Evolutionary conservation across 2,888 invertebrate species (phyloP).

Genomic region (Campoplex nolae): DNA sequence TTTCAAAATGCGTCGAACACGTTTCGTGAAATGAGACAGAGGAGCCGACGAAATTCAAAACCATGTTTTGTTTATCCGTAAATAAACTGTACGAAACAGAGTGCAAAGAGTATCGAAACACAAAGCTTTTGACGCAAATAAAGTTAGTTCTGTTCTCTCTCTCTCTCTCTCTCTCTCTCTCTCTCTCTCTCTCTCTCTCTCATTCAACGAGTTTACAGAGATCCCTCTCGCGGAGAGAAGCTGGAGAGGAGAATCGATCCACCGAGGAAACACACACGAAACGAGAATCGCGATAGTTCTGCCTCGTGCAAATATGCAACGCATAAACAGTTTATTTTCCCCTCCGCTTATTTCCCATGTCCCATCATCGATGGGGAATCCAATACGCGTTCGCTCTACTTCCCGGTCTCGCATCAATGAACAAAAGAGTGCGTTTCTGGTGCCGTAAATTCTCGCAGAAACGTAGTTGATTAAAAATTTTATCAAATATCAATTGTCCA

Average conservation of each 20-base stretch:
- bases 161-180: background rate
- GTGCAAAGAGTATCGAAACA: background rate
- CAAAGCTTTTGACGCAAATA: slow-evolving; percentile 10
- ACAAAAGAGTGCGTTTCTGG: slow-evolving; percentile 6
- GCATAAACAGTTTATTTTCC: slow-evolving; percentile 40
- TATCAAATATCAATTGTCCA: no score
- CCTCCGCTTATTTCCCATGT: background rate
- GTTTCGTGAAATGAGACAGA: background rate
- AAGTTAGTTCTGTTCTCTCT: background rate
- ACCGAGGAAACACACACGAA: background rate
- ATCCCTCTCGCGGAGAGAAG: background rate
- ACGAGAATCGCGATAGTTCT: slow-evolving; percentile 19
- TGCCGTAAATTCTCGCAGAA: background rate
- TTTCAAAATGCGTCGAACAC: background rate
- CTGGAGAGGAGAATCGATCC: slow-evolving; percentile 5
- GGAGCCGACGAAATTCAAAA: background rate
- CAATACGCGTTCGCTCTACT: slow-evolving; percentile 20
- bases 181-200: background rate
- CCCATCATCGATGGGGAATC: background rate
- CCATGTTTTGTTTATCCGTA: background rate
- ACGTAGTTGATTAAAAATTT: no score
- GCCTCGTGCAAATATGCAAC: slow-evolving; percentile 13
- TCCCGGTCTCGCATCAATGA: background rate
- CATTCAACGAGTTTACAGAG: slow-evolving; percentile 4
- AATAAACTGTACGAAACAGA: background rate